Evolutionary conservation across 1,140 invertebrate species (phyloP), one percentile per base, ranked within the genome.

Genomic region (Saccostrea glomerata): DNA sequence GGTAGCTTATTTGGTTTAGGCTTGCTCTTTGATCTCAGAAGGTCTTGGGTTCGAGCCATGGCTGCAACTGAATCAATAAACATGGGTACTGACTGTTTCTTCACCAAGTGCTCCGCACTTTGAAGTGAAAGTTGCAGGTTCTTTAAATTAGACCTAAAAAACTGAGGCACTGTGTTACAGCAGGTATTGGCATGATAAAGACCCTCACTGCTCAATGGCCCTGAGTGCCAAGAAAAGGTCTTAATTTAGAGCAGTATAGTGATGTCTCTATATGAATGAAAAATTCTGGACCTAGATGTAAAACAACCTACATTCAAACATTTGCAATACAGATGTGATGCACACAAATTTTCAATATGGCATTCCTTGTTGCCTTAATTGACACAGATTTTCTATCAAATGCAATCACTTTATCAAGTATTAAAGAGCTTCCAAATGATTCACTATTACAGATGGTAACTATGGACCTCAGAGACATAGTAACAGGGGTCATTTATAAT

Each of bases 241-340:
- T 13, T 13, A 58, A 58, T 58, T 58, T 13, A 60, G 15, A 58
- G 58, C 58, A 60, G 12, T 20, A 20, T 77, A n/a, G 73, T 15
- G 73, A 77, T 23, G 20, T 77, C 36, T 77, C 73, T 77, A 77
- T 23, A 23, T 77, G 73, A 77, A 13, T 77, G 23, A 77, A 77
- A 73, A 77, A 77, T 40, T 30, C 23, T 25, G 5, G 36, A 23
- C 13, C 23, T 13, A 4, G 23, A 23, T n/a, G n/a, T 77, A 40
- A 77, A 77, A 77, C 36, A 77, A 77, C 17, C 0, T 82, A 6
- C 5, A 13, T 0, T 17, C 9, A 82, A 36, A 47, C 23, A 82
- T 9, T 9, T 47, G 9, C 47, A 6, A 47, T 47, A 47, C 47
- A 47, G 47, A 7, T 47, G 9, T 47, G 47, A 47, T 47, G 47